Base-by-base conservation (phyloP, 2,113 vertebrate genomes). In the Lasiurus borealis region DNA sequence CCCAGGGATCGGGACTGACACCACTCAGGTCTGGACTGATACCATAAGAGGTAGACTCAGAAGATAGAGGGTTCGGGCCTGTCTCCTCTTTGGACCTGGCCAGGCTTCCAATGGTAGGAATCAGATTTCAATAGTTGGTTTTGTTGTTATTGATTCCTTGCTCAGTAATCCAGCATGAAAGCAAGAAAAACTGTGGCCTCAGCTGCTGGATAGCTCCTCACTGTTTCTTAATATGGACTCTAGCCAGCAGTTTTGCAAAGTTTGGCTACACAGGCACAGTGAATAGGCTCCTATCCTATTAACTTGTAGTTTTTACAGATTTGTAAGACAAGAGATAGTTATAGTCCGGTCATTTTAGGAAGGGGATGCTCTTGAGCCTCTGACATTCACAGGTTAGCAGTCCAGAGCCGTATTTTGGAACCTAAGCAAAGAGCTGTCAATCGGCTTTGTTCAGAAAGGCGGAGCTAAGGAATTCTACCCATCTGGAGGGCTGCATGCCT, bases 361-460 rank as follows among this genome's bases (percentile, higher is more conserved):
- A 92, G 23, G 44, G 54, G 57, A 88, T 64, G 18, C 13, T 50
- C 73, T 88, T 18, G 59, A 87, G 72, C 31, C 36, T 75, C 80
- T 94, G 93, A 69, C 82, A 16, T 12, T 64, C 27, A 68, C 6
- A 44, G 40, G 3, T 76, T 88, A 50, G 78, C 72, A 34, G 68
- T 40, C 23, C 44, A 77, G 11, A 84, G n/a, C 31, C 16, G 34
- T 15, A 64, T 40, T 84, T 59, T 13, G 50, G 48, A 40, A 93
- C 44, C 54, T 75, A 95, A 92, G 73, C 57, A 73, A 94, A 85
- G 68, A 72, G 46, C 34, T 78, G 81, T 72, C 88, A 90, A 31
- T 64, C 66, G 57, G 72, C 36, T 85, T 82, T 91, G 59, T 85
- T 78, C 66, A 85, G 90, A 89, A 93, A 88, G 80, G 69, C 23